Percentiles rank a stretch among this genome's conserved stretches.
Conservation (phyloP, 2,113 vertebrate genomes). For the Cheilinus undulatus region DNA sequence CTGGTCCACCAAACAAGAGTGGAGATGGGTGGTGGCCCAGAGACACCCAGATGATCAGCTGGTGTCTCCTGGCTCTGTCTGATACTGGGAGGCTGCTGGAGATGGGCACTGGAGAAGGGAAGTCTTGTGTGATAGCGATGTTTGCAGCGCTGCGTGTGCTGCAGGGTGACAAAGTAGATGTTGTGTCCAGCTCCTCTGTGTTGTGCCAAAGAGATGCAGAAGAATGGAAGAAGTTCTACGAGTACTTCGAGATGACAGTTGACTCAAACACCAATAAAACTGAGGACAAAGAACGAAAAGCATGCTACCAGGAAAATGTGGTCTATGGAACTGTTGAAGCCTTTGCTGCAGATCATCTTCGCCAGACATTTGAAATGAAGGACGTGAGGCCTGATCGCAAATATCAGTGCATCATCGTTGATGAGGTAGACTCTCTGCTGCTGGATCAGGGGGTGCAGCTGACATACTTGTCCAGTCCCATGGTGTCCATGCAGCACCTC, state of each 20-base stretch:
- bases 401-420: conserved; percentile 44
- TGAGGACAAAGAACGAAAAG: background rate
- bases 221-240: background rate
- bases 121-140: conserved; percentile 52
- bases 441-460: conserved; percentile 49
- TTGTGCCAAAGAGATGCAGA: conserved; percentile 49
- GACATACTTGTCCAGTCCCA: conserved; percentile 32
- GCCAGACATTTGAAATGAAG: conserved; percentile 46
- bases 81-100: conserved; percentile 39
- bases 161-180: conserved; percentile 39
- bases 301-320: conserved; percentile 45
- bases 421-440: conserved; percentile 52
- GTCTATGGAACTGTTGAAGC: conserved; percentile 45
- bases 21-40: conserved; percentile 24
- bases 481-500: background rate
- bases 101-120: conserved; percentile 54
- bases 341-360: conserved; percentile 11
- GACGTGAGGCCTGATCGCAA: conserved; percentile 40
- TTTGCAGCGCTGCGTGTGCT: conserved; percentile 30
- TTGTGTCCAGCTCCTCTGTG: conserved; percentile 27
- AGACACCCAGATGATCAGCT: conserved; percentile 24
- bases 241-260: conserved; percentile 17
- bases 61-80: conserved; percentile 38
- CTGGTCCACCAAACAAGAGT: background rate
- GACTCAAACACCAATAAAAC: conserved; percentile 44